These are phyloP conservation scores for Acholoe squamosa DNA, from an alignment of 2,888 invertebrate species.

Conservation along the genomic window DNA sequence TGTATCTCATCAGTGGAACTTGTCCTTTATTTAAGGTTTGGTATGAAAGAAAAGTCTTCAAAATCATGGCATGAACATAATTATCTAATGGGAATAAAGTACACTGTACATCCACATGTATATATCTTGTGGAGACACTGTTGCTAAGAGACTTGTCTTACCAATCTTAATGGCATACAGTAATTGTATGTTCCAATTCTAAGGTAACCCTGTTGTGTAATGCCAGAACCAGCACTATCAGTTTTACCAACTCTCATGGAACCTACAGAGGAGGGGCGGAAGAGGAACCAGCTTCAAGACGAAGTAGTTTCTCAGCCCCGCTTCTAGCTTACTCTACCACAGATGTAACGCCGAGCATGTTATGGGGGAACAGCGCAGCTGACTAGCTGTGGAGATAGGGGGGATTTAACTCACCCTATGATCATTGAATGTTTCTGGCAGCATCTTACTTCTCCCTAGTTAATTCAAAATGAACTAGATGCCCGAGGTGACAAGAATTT, in stretches of 20 bases:
- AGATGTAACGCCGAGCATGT: conserved; percentile 61
- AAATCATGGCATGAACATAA: not conserved
- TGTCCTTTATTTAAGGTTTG: too few species aligned
- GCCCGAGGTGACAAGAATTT: too few species aligned
- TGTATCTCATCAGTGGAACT: too few species aligned
- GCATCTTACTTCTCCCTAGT: too few species aligned
- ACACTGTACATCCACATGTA: too few species aligned
- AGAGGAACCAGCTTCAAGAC: conserved; percentile 29
- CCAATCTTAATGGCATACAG: not conserved
- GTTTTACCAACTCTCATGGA: conserved; percentile 53
- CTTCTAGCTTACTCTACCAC: conserved; percentile 57
- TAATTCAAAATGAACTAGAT: too few species aligned
- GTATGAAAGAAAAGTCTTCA: too few species aligned
- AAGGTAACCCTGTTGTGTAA: not conserved
- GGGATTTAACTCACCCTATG: too few species aligned
- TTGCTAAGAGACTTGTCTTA: not conserved
- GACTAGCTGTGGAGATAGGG: conserved; percentile 64
- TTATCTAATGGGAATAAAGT: too few species aligned
- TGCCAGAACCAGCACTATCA: not conserved
- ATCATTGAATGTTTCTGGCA: too few species aligned
- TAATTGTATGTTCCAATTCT: conserved; percentile 26
- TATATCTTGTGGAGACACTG: not conserved
- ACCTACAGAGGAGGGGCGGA: conserved; percentile 3
- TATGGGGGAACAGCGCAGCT: conserved; percentile 44
- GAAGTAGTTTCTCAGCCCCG: not conserved